Conservation (phyloP, 2,888 invertebrate genomes). For the Perizoma flavofasciatum region DNA sequence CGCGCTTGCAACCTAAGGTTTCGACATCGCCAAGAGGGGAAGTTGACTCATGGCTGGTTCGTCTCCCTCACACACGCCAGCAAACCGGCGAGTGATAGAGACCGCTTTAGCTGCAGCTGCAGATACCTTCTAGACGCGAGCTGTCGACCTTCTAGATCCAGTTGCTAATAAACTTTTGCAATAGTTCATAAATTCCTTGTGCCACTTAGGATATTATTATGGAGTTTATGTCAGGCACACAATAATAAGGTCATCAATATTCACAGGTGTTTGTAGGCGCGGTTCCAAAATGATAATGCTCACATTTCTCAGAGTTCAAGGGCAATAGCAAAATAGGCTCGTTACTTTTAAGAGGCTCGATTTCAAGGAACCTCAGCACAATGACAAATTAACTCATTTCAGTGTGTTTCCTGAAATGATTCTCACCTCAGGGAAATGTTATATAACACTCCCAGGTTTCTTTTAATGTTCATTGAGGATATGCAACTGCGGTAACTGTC, state of each 20-base stretch:
- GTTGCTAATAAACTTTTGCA: conserved; percentile 80
- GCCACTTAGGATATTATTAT: conserved; percentile 50
- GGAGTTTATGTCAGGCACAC: conserved; percentile 20
- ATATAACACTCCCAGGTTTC: conserved; percentile 18
- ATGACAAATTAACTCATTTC: conserved; percentile 30
- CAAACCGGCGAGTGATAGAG: conserved; percentile 41
- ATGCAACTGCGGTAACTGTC: conserved; percentile 4
- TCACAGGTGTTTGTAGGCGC: conserved; percentile 16
- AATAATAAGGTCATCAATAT: conserved; percentile 26
- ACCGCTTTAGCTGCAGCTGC: conserved; percentile 52
- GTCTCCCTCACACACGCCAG: conserved; percentile 60
- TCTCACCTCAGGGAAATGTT: conserved; percentile 17
- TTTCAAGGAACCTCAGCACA: conserved; percentile 12
- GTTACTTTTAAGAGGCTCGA: conserved; percentile 7
- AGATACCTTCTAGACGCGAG: conserved; percentile 51
- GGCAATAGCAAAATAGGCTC: conserved; percentile 8
- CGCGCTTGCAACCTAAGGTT: conserved; percentile 72
- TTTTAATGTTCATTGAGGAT: conserved; percentile 21
- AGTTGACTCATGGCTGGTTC: conserved; percentile 45
- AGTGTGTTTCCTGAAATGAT: conserved; percentile 9
- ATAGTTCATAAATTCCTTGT: conserved; percentile 64
- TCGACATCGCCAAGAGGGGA: conserved; percentile 70
- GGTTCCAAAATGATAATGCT: conserved; percentile 21
- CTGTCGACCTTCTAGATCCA: conserved; percentile 75
- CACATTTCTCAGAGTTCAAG: conserved; percentile 8